Conservation (phyloP, 92 coral and sea anemone genomes). For the Montipora capitata region DNA sequence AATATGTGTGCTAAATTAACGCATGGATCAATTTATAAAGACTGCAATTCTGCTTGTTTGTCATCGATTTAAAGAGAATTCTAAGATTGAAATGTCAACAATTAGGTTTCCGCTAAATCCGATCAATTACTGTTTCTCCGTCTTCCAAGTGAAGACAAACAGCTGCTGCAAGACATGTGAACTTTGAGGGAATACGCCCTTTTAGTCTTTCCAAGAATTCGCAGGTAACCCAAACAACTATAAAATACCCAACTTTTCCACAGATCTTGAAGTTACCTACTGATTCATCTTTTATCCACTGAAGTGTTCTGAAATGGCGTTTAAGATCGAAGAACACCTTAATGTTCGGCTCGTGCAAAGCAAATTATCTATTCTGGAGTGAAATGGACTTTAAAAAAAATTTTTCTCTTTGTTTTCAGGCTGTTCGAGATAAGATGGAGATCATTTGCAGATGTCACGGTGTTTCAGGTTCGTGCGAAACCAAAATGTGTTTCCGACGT, state of each 20-base stretch:
- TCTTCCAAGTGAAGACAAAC: neutral
- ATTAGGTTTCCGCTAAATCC: neutral
- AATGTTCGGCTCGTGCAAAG: no score
- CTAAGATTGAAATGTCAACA: neutral
- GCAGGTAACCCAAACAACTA: neutral
- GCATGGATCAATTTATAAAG: neutral
- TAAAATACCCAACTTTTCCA: no score
- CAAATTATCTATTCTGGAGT: neutral
- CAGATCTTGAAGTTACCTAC: no score
- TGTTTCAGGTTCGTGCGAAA: slow-evolving; percentile 81
- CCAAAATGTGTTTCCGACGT: slow-evolving; percentile 86
- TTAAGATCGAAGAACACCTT: no score
- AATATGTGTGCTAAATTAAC: neutral
- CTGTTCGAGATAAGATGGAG: slow-evolving; percentile 87
- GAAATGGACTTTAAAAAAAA: neutral
- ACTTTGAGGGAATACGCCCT: neutral
- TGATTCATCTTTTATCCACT: no score
- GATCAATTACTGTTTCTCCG: neutral
- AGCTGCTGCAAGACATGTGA: neutral
- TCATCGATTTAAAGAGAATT: slow-evolving; percentile 12
- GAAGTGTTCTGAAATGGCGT: no score
- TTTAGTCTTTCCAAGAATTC: slow-evolving; percentile 12
- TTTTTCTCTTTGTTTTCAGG: slow-evolving; percentile 62
- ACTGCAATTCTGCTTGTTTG: neutral
- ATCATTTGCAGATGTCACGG: slow-evolving; percentile 92